Conservation (phyloP, 2,888 invertebrate species). For the Amphipyra tragopoginis region DNA sequence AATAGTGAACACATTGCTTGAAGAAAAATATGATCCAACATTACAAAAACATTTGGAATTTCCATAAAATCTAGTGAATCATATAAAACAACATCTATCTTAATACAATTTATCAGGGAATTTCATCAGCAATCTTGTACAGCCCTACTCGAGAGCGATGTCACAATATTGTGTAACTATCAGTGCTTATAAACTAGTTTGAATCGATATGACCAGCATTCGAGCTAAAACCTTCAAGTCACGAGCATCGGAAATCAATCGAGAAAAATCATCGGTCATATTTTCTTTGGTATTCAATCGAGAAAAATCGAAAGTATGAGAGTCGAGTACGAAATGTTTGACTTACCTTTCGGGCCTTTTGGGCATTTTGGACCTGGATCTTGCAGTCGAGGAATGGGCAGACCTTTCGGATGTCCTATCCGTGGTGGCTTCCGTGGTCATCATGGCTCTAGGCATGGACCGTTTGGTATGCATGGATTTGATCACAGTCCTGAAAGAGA, state of each 20-base stretch:
- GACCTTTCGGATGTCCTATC: constrained; percentile 12
- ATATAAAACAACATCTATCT: constrained; percentile 1
- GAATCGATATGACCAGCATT: constrained; percentile 6
- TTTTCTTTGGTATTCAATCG: no score
- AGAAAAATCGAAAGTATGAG: no score
- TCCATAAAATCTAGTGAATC: background rate
- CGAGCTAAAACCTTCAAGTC: constrained; percentile 18
- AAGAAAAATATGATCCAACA: no score
- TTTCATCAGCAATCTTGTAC: constrained; percentile 9
- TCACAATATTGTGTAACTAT: constrained; percentile 36
- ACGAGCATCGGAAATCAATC: constrained; percentile 1
- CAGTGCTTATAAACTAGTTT: constrained; percentile 24
- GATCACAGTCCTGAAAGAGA: background rate
- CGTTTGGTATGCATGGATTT: constrained; percentile 17
- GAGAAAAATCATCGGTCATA: background rate
- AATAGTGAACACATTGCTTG: no score
- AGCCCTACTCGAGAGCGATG: constrained; percentile 30
- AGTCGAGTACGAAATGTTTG: background rate
- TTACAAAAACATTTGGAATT: no score
- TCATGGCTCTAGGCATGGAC: constrained; percentile 12
- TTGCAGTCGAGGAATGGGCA: background rate
- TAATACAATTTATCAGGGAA: background rate
- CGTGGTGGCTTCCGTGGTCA: constrained; percentile 7
- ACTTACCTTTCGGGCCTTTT: no score
- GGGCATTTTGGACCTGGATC: no score